These are phyloP conservation scores for Melanotaenia pygmaea DNA, from an alignment of 2,797 vertebrate species.

Conservation along the genomic window DNA sequence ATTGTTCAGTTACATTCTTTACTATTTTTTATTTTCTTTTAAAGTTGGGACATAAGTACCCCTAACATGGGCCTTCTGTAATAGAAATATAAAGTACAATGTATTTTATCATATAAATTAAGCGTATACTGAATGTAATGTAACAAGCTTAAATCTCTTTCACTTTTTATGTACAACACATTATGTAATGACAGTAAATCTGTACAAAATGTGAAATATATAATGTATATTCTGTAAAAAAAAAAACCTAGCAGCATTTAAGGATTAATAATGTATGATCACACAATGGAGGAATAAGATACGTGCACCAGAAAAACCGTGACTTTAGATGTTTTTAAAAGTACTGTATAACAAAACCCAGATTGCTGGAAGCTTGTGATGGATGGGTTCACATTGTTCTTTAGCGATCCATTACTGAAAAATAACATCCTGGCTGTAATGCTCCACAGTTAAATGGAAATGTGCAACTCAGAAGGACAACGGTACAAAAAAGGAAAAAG, in stretches of 20 bases:
- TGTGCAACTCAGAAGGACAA: constrained; percentile 26
- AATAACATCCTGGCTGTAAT: constrained; percentile 28
- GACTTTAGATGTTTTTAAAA: constrained; percentile 12
- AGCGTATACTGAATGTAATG: constrained; percentile 64
- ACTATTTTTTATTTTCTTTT: neutral
- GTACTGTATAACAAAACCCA: constrained; percentile 18
- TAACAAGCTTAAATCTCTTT: constrained; percentile 65
- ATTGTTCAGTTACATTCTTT: constrained; percentile 15
- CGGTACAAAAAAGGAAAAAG: constrained; percentile 4
- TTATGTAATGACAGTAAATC: constrained; percentile 63
- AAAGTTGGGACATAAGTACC: constrained; percentile 19
- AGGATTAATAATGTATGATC: constrained; percentile 57
- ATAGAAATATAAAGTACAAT: constrained; percentile 57
- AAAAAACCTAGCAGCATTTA: constrained; percentile 82
- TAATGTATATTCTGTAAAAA: constrained; percentile 66
- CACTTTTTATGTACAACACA: constrained; percentile 75
- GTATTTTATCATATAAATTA: constrained; percentile 76
- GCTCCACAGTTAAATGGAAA: constrained; percentile 37
- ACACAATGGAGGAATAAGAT: constrained; percentile 48
- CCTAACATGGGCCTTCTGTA: constrained; percentile 35
- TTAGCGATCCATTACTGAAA: constrained; percentile 13
- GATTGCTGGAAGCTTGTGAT: constrained; percentile 15
- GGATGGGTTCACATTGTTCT: constrained; percentile 41
- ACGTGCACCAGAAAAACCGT: constrained; percentile 37
- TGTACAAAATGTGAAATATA: constrained; percentile 76